Percentiles rank a stretch among this genome's conserved stretches.
phyloP scores from a whole-genome alignment of 2,113 vertebrate species.

The Mesitornis unicolor region DNA sequence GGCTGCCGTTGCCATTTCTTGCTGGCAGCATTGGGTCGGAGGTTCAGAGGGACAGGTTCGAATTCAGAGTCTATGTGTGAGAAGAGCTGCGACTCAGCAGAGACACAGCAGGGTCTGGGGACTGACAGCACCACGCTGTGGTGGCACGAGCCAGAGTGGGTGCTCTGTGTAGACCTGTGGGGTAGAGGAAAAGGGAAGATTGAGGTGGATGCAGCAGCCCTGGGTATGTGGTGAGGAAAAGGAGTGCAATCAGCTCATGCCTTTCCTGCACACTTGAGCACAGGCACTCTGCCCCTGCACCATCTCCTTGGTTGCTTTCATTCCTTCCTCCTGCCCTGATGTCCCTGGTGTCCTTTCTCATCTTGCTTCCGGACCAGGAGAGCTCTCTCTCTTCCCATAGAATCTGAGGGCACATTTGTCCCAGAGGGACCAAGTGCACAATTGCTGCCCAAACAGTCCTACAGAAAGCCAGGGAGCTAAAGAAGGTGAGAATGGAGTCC shows the following conservation, averaged over 20 bases:
- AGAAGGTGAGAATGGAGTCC: neutral
- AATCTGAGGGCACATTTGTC: fast-evolving
- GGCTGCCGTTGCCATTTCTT: neutral
- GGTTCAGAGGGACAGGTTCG: neutral
- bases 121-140: neutral
- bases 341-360: neutral
- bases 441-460: neutral
- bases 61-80: conserved; percentile 51
- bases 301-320: neutral
- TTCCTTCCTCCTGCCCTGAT: neutral
- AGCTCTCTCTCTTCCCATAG: fast-evolving
- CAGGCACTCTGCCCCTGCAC: neutral
- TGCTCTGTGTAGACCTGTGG: neutral
- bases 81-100: neutral
- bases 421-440: neutral
- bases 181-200: neutral
- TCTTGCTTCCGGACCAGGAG: neutral
- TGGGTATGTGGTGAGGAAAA: neutral
- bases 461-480: neutral
- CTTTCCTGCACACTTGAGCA: neutral
- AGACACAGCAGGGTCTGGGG: neutral
- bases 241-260: fast-evolving
- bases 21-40: neutral
- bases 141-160: neutral
- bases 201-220: neutral